A percentile compares a stretch with the other conserved stretches of the same genome.
Conservation (phyloP, 53 echinoderm and acorn worm species). For the Arbacia lixula region DNA sequence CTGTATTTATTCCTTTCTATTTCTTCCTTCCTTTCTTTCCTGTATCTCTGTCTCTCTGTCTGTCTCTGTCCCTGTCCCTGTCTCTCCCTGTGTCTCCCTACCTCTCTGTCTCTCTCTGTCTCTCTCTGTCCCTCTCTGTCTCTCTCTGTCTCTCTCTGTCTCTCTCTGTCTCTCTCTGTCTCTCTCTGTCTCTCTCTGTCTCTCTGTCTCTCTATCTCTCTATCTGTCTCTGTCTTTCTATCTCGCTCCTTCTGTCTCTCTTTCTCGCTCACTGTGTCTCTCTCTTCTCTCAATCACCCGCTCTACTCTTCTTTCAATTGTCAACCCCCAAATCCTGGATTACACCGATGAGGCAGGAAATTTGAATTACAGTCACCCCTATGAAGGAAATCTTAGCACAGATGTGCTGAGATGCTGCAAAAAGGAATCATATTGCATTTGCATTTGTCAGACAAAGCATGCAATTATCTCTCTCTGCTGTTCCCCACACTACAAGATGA, state of each 20-base stretch:
- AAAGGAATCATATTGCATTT: too few species aligned
- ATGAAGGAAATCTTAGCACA: too few species aligned
- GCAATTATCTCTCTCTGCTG: too few species aligned
- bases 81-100: not conserved
- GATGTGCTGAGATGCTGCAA: too few species aligned
- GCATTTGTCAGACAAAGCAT: too few species aligned
- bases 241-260: not conserved
- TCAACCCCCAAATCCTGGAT: not conserved
- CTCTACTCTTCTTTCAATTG: not conserved
- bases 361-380: conserved; percentile 36
- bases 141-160: not conserved
- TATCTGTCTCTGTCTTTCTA: not conserved
- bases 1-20: not conserved
- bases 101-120: not conserved
- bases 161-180: not conserved
- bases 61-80: not conserved
- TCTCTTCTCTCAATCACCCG: not conserved
- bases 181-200: not conserved
- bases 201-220: not conserved
- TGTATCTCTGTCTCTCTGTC: not conserved
- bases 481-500: not conserved
- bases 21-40: not conserved
- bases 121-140: not conserved
- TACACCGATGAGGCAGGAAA: conserved; percentile 21
- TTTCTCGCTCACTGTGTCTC: not conserved